These are phyloP conservation scores for Pheucticus melanocephalus DNA, from an alignment of 2,113 vertebrate genomes.

Conservation along the genomic window DNA sequence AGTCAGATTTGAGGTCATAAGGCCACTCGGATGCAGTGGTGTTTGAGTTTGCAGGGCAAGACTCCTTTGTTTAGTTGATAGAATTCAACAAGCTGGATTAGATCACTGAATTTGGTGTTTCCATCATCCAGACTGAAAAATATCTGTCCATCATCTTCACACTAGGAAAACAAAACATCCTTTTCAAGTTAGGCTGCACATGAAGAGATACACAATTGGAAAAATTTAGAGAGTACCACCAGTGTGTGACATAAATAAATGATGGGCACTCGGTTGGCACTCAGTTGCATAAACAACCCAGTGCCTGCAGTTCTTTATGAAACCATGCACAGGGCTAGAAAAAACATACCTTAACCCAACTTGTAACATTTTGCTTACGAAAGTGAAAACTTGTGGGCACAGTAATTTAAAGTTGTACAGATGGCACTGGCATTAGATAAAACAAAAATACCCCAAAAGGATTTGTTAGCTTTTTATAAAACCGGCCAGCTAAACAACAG, in stretches of 20 bases:
- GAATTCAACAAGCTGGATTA: slow-evolving; percentile 99
- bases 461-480: background rate
- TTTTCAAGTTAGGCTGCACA: background rate
- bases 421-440: background rate
- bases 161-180: slow-evolving; percentile 71
- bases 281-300: background rate
- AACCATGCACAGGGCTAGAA: background rate
- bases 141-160: slow-evolving; percentile 92
- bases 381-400: background rate
- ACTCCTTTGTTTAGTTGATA: slow-evolving; percentile 99
- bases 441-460: background rate
- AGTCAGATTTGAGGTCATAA: slow-evolving; percentile 84
- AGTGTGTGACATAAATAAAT: background rate
- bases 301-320: background rate
- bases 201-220: rapidly evolving
- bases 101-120: slow-evolving; percentile 96
- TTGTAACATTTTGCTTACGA: background rate
- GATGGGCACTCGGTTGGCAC: background rate
- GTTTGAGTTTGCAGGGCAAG: slow-evolving; percentile 97
- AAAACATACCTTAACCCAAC: background rate
- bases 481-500: background rate
- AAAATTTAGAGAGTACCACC: background rate
- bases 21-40: slow-evolving; percentile 96
- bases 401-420: background rate
- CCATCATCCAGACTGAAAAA: slow-evolving; percentile 98